These are phyloP conservation scores for Labeo rohita DNA, from an alignment of 2,113 vertebrate genomes.

Conservation along the genomic window DNA sequence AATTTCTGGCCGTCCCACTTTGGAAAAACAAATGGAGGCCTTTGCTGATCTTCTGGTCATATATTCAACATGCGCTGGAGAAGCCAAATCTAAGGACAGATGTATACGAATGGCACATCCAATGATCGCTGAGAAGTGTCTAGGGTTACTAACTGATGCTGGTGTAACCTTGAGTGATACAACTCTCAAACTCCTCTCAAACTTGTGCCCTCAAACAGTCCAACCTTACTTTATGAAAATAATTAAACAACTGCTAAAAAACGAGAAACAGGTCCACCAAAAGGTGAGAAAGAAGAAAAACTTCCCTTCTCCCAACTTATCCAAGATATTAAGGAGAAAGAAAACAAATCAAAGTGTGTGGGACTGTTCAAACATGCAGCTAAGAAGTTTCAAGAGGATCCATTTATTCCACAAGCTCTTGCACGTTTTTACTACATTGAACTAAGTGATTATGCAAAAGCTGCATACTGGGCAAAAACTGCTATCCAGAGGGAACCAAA, in stretches of 20 bases:
- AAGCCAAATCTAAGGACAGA: background rate
- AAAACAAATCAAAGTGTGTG: background rate
- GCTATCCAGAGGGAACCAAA: conserved; percentile 40
- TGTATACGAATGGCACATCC: conserved; percentile 55
- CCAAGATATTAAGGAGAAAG: background rate
- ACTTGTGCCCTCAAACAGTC: background rate
- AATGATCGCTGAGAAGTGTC: conserved; percentile 40
- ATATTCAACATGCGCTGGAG: conserved; percentile 16
- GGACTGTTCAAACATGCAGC: conserved; percentile 47
- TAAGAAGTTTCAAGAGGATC: background rate
- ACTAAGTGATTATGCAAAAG: conserved; percentile 1
- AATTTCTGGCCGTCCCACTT: background rate
- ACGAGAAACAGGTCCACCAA: conserved; percentile 28
- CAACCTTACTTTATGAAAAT: background rate
- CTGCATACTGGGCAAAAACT: conserved; percentile 49
- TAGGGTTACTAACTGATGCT: background rate
- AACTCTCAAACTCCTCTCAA: background rate
- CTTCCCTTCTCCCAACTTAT: conserved; percentile 61
- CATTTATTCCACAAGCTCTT: conserved; percentile 57
- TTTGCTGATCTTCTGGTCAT: conserved; percentile 43
- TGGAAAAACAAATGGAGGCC: conserved; percentile 55
- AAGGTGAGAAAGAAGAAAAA: background rate
- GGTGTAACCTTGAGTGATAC: conserved; percentile 53
- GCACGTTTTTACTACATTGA: conserved; percentile 57
- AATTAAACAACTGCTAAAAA: conserved; percentile 60